Evolutionary conservation across 2,888 invertebrate species (phyloP), one percentile per base, ranked within the genome.

Genomic region (Pharmacophagus antenor): DNA sequence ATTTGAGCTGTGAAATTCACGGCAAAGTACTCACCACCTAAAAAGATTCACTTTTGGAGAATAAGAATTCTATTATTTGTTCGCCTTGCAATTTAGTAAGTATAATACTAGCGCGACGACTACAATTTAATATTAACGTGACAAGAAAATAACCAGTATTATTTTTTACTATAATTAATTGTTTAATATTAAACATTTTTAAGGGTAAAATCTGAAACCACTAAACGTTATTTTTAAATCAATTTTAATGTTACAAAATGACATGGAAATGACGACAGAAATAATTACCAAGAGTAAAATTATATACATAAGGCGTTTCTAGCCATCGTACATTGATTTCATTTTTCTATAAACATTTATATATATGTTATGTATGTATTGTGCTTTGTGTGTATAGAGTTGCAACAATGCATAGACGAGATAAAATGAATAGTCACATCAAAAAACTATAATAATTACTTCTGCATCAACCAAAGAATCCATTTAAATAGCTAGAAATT

Each of bases 1-100:
- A 66, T 68, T 68, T 67, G 67, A 65, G 67, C 67, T 67, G 68
- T 57, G 65, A 66, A 66, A 67, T 60, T 65, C 71, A 59, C 62
- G 58, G 62, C 57, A 55, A 59, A 21, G 48, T 56, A 61, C 51
- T 37, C 64, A 52, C 64, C 67, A 68, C 63, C 68, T 70, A 68
- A 65, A 68, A 68, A 41, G 55, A 59, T 62, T 49, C 54, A 56
- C 22, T 57, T 54, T 17, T 52, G 21, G 56, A 61, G 25, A 56
- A 64, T 61, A 46, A 51, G 41, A 49, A 37, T 53, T 47, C 20
- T 57, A 21, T 58, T 61, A 50, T 25, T 41, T 59, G 59, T 67
- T 69, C 69, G 69, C 69, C 41, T 46, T 54, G 69, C 69, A 50
- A 49, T 54, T 25, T 0, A 6, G 6, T 25, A 21, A n/a, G n/a